Percentiles rank a stretch among this genome's conserved stretches.
phyloP scores from a whole-genome alignment of 2,113 vertebrate species.

The Pristiophorus japonicus region DNA sequence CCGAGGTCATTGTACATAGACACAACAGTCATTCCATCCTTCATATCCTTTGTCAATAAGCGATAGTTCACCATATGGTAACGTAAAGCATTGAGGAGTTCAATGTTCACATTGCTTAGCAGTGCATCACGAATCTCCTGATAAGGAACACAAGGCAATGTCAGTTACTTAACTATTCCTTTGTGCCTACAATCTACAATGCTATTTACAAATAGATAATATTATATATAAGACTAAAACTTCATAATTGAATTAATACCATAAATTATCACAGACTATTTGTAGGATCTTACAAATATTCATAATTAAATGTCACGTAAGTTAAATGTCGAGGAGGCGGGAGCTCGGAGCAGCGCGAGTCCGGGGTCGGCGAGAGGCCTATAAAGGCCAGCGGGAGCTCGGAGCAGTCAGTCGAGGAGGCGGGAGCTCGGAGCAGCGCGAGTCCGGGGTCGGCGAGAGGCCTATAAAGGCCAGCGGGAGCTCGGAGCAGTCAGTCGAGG shows the following conservation, averaged over 20 bases:
- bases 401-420: no score
- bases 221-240: not conserved
- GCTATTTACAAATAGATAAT: not conserved
- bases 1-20: conserved; percentile 85
- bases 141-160: not conserved
- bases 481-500: no score
- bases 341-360: no score
- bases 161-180: not conserved
- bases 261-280: not conserved
- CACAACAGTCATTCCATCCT: conserved; percentile 70
- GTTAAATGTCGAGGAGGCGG: not conserved
- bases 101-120: conserved; percentile 90
- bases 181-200: not conserved
- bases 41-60: conserved; percentile 87
- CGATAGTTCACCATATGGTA: conserved; percentile 90
- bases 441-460: no score
- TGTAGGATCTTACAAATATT: not conserved
- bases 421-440: no score
- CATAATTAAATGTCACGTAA: not conserved
- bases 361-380: no score
- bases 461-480: no score
- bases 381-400: no score
- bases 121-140: conserved; percentile 70
- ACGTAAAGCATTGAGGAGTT: conserved; percentile 84
- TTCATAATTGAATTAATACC: not conserved